Percentiles rank a stretch among this genome's conserved stretches.
phyloP scores from a whole-genome alignment of 53 echinoderm and acorn worm species.

The Mesocentrotus franciscanus region DNA sequence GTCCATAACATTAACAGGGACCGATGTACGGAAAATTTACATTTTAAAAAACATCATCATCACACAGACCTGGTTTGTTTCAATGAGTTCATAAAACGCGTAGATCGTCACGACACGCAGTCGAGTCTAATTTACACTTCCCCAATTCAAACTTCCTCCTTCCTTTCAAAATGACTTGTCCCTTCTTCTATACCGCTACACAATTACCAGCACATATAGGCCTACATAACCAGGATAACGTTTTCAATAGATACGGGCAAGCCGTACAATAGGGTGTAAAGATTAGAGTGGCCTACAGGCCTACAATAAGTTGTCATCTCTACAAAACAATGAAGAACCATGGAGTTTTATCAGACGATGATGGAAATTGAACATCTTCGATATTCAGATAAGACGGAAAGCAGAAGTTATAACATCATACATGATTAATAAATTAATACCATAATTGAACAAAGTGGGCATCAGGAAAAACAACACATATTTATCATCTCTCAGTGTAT shows the following conservation, averaged over 20 bases:
- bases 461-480: background rate
- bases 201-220: background rate
- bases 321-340: background rate
- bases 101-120: background rate
- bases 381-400: no score
- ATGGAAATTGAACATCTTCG: background rate
- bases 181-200: background rate
- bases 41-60: no score
- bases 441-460: background rate
- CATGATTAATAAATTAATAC: no score
- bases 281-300: background rate
- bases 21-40: no score
- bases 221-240: background rate
- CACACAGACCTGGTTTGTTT: no score
- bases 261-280: background rate
- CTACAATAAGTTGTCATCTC: background rate
- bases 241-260: background rate
- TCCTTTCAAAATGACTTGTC: conserved; percentile 14
- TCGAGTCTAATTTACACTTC: conserved; percentile 58
- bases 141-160: conserved; percentile 41
- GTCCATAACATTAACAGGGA: background rate
- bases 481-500: conserved; percentile 28
- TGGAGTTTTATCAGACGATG: background rate
- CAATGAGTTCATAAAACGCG: background rate
- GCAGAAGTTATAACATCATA: no score